These are phyloP conservation scores for Periophthalmus magnuspinnatus DNA, from an alignment of 2,797 vertebrate genomes.

Conservation along the genomic window DNA sequence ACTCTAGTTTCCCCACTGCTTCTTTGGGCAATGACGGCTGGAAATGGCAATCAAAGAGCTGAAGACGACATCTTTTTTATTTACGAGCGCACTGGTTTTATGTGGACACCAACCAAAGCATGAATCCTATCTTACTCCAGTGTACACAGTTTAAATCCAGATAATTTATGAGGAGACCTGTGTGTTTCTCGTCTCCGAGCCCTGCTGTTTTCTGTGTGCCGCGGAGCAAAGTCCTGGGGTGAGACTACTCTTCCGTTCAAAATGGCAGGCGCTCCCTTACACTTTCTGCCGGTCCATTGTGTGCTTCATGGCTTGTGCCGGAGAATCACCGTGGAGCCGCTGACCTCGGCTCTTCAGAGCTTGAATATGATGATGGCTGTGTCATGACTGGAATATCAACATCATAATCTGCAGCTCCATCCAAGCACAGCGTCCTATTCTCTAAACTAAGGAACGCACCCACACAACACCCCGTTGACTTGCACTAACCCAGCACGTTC, in stretches of 20 bases:
- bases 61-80: slow-evolving; percentile 70
- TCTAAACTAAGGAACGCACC: slow-evolving; percentile 64
- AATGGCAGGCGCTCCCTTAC: slow-evolving; percentile 79
- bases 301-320: slow-evolving; percentile 84
- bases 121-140: slow-evolving; percentile 76
- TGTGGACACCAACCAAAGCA: slow-evolving; percentile 76
- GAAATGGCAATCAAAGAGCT: slow-evolving; percentile 71
- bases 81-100: slow-evolving; percentile 78
- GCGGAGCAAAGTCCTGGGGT: slow-evolving; percentile 80
- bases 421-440: slow-evolving; percentile 59
- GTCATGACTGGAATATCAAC: slow-evolving; percentile 84
- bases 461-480: slow-evolving; percentile 48
- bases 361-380: slow-evolving; percentile 85
- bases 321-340: slow-evolving; percentile 81
- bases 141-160: slow-evolving; percentile 81
- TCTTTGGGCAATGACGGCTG: slow-evolving; percentile 51
- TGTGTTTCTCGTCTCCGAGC: slow-evolving; percentile 60
- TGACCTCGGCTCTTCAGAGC: slow-evolving; percentile 83
- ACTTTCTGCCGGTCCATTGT: slow-evolving; percentile 85
- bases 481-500: slow-evolving; percentile 30
- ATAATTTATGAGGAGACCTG: slow-evolving; percentile 81
- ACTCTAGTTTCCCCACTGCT: slow-evolving; percentile 32
- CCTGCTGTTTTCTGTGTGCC: slow-evolving; percentile 73
- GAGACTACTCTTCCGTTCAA: slow-evolving; percentile 77
- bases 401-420: slow-evolving; percentile 60